phyloP scores from a whole-genome alignment of 2,888 invertebrate genomes.

The Pegoplata infirma region DNA sequence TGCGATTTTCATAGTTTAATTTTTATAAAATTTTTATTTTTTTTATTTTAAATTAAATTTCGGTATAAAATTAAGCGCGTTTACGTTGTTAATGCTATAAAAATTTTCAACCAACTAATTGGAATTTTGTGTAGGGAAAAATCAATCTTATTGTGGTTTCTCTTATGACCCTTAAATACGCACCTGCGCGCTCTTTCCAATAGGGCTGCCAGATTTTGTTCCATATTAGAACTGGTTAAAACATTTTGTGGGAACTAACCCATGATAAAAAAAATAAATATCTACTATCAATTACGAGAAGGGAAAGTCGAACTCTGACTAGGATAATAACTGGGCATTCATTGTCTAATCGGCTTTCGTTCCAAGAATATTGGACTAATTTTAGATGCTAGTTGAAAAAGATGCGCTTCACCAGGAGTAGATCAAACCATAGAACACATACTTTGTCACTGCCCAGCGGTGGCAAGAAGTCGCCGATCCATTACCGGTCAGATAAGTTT shows the following conservation, averaged over 20 bases:
- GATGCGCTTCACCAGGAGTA: too few species aligned
- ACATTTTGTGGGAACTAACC: background rate
- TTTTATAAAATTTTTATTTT: conserved; percentile 25
- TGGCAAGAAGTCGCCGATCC: too few species aligned
- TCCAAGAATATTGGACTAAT: too few species aligned
- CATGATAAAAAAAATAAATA: too few species aligned
- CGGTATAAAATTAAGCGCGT: conserved; percentile 52
- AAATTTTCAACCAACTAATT: conserved; percentile 66
- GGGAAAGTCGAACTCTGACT: too few species aligned
- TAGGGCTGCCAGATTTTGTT: background rate
- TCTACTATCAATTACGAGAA: too few species aligned
- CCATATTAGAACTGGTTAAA: background rate
- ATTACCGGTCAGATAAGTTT: too few species aligned
- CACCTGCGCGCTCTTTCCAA: conserved; percentile 52
- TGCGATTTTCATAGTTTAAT: conserved; percentile 35
- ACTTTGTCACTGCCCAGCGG: too few species aligned
- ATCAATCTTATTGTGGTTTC: conserved; percentile 71
- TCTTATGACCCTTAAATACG: conserved; percentile 53
- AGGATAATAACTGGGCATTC: too few species aligned
- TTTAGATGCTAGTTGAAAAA: too few species aligned
- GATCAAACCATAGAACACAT: too few species aligned
- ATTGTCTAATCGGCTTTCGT: too few species aligned
- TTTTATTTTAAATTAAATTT: conserved; percentile 40
- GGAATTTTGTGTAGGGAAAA: conserved; percentile 67
- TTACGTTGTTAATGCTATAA: conserved; percentile 56